Evolutionary conservation across 1,140 invertebrate species (phyloP).

Genomic region (Cotesia chilonis): DNA sequence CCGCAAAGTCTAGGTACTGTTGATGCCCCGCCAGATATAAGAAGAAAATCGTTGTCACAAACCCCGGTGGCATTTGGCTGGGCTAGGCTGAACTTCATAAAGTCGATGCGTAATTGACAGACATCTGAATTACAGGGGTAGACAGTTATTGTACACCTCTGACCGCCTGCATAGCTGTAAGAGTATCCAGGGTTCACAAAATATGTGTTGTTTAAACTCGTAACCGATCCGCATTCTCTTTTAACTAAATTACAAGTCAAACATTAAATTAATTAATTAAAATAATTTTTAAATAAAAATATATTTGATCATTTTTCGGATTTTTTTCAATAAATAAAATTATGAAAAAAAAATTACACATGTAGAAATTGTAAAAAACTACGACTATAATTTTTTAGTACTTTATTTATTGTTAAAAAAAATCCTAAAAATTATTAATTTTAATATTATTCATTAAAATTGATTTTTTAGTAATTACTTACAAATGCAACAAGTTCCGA

Average conservation of each 20-base stretch:
- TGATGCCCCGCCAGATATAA: slow-evolving; percentile 73
- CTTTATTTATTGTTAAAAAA: too few relatives aligned
- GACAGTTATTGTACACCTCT: slow-evolving; percentile 76
- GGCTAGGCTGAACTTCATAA: slow-evolving; percentile 76
- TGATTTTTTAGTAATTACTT: slow-evolving; percentile 59
- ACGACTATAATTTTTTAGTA: background rate
- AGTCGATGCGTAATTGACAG: slow-evolving; percentile 81
- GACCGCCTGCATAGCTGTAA: slow-evolving; percentile 71
- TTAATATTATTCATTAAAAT: background rate
- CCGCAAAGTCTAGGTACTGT: slow-evolving; percentile 79
- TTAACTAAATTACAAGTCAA: slow-evolving; percentile 67
- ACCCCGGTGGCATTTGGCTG: slow-evolving; percentile 78
- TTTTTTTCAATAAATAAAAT: too few relatives aligned
- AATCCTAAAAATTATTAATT: too few relatives aligned
- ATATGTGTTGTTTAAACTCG: slow-evolving; percentile 82
- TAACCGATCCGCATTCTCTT: slow-evolving; percentile 72
- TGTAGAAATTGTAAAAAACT: slow-evolving; percentile 29
- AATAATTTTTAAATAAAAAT: too few relatives aligned
- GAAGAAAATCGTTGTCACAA: slow-evolving; percentile 76
- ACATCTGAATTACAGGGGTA: slow-evolving; percentile 74
- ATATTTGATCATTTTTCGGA: too few relatives aligned
- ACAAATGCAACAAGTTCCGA: slow-evolving; percentile 82
- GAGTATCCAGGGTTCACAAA: slow-evolving; percentile 81
- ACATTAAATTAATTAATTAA: slow-evolving; percentile 19
- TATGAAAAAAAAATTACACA: slow-evolving; percentile 20